Conservation (phyloP, 2,797 vertebrate species). For the Distichodus sexfasciatus region DNA sequence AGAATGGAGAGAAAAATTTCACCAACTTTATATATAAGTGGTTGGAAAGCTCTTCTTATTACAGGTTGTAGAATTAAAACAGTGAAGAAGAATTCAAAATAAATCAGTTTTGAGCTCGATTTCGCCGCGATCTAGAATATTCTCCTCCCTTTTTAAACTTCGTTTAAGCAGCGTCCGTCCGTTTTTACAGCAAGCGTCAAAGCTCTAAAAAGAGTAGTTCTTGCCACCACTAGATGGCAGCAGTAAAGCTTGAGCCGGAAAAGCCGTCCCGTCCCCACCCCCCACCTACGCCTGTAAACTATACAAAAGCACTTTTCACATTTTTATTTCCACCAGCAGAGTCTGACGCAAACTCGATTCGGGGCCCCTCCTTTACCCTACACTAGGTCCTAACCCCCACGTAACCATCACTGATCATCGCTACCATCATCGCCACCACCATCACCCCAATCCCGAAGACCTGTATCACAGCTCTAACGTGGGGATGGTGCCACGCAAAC, state of each 20-base stretch:
- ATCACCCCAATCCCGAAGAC: no score
- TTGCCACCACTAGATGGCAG: conserved; percentile 81
- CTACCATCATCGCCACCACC: no score
- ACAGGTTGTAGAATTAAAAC: no score
- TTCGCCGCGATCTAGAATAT: no score
- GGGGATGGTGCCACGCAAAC: conserved; percentile 10
- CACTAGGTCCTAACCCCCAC: no score
- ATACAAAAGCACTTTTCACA: conserved; percentile 58
- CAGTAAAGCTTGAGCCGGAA: conserved; percentile 69
- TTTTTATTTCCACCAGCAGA: conserved; percentile 56
- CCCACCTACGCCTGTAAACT: conserved; percentile 29
- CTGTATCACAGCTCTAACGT: no score
- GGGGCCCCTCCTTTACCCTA: conserved; percentile 1
- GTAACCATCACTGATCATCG: no score
- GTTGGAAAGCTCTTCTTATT: no score
- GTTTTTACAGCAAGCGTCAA: conserved; percentile 14
- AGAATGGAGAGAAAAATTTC: not conserved
- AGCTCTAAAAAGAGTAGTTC: not conserved
- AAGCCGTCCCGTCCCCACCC: not conserved
- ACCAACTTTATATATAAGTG: no score
- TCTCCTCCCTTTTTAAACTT: no score
- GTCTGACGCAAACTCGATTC: conserved; percentile 16
- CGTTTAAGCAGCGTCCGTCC: conserved; percentile 2
- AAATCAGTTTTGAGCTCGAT: no score
- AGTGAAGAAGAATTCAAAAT: no score